Base-by-base conservation (phyloP, 1,140 invertebrate genomes). In the Matsumurasca onukii region DNA sequence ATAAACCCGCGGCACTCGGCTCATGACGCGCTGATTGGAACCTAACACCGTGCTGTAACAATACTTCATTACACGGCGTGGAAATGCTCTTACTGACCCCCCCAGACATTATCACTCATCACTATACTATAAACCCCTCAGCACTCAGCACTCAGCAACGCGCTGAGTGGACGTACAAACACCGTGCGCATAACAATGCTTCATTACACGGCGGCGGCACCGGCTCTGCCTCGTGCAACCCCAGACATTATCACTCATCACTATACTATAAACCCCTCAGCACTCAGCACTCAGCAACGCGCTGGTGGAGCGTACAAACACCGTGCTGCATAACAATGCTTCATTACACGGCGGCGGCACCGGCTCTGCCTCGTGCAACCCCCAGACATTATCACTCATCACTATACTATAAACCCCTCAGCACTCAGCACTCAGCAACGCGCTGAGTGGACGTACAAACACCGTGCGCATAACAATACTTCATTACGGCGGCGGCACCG, bases 381-480 rank as follows among this genome's bases (percentile, higher is more conserved):
- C n/a, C n/a, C n/a, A n/a, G n/a, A n/a, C n/a, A n/a, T n/a, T n/a
- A n/a, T n/a, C n/a, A n/a, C n/a, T n/a, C n/a, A n/a, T n/a, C n/a
- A n/a, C n/a, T n/a, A n/a, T n/a, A n/a, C n/a, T n/a, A n/a, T n/a
- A n/a, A n/a, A n/a, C n/a, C n/a, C n/a, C n/a, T n/a, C n/a, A n/a
- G n/a, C n/a, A n/a, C n/a, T n/a, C n/a, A n/a, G n/a, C n/a, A n/a
- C 34, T 9, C n/a, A n/a, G n/a, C n/a, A n/a, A n/a, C n/a, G 5
- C 34, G 5, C 34, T 39, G 5, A 39, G 5, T 39, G 5, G 5
- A 9, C 34, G 5, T 17, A 59, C 55, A 59, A 59, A 59, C 55
- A 59, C 55, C 24, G 5, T 59, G 55, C 55, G 55, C 55, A 59
- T 59, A 59, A 59, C 55, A 59, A 59, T 59, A 59, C 55, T 59